Base-by-base conservation (phyloP, 1,140 invertebrate species). In the Steinernema khuongi region DNA sequence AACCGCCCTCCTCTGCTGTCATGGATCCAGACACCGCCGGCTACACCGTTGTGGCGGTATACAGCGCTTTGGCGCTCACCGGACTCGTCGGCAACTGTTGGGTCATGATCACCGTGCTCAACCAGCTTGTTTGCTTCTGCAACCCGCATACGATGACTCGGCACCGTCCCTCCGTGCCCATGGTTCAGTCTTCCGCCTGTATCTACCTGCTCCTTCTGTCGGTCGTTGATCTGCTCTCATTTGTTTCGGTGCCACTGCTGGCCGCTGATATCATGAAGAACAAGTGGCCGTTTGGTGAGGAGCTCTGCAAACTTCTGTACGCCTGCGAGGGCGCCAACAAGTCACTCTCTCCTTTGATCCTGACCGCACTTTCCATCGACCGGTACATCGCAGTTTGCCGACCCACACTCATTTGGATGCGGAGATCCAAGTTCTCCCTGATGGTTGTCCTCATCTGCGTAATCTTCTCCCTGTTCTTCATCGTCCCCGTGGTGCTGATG, bases 251-350 rank as follows among this genome's bases (percentile, higher is more conserved):
- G 2, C 81, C 81, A 1, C 68, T 82, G 32, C 50, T 82, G 7
- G 73, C 77, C 26, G 71, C 43, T 1, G 81, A 82, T 68, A 71
- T 82, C 66, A 43, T 76, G 14, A 43, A 44, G 29, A 81, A 82
- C 60, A 50, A 71, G 14, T 81, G 81, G 70, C 72, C 76, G 14
- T 83, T 81, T 36, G 80, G 80, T 7, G 17, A 70, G 14, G 29
- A 22, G 22, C 67, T 84, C 1, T 83, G 81, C 71, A 81, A 80
- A 22, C 60, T 83, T 14, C 19, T 79, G 1, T 83, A 68, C 36
- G 41, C 76, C 19, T 83, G 81, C 68, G 81, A 83, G 70, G 78
- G 75, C n/a, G 77, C 73, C 22, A 83, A 83, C 79, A 83, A 83
- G 72, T 79, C 78, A 17, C 72, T 83, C 22, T 82, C 80, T 22